These are phyloP conservation scores for Rhaphigaster nebulosa DNA, from an alignment of 2,888 invertebrate genomes.

Conservation along the genomic window DNA sequence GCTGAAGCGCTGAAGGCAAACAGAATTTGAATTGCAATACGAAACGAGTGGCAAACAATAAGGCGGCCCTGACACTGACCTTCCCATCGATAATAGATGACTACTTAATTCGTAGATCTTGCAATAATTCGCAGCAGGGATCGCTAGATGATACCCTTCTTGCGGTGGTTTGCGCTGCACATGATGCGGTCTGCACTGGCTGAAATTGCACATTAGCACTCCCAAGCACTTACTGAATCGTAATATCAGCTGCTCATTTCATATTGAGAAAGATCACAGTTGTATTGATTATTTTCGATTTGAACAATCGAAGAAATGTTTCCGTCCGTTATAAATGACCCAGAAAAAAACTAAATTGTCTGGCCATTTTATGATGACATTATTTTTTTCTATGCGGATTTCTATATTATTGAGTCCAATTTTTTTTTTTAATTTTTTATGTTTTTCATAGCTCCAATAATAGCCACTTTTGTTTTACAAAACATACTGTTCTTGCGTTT, in stretches of 20 bases:
- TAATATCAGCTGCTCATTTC: background rate
- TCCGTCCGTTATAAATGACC: too few species aligned
- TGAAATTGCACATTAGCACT: background rate
- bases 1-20: background rate
- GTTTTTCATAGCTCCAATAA: too few species aligned
- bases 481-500: too few species aligned
- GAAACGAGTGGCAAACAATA: slow-evolving; percentile 1
- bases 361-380: too few species aligned
- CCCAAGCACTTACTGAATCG: background rate
- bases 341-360: too few species aligned
- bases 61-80: background rate
- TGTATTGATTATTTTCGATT: too few species aligned
- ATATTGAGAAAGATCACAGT: too few species aligned
- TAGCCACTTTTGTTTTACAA: too few species aligned
- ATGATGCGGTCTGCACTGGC: background rate
- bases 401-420: too few species aligned
- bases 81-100: slow-evolving; percentile 1
- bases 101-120: background rate
- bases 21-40: slow-evolving; percentile 37
- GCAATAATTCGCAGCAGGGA: background rate
- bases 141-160: background rate
- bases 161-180: background rate
- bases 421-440: too few species aligned
- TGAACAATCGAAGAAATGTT: too few species aligned
- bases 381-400: too few species aligned